A percentile compares a stretch with the other conserved stretches of the same genome.
phyloP scores from a whole-genome alignment of 2,113 vertebrate genomes.

The Numida meleagris region DNA sequence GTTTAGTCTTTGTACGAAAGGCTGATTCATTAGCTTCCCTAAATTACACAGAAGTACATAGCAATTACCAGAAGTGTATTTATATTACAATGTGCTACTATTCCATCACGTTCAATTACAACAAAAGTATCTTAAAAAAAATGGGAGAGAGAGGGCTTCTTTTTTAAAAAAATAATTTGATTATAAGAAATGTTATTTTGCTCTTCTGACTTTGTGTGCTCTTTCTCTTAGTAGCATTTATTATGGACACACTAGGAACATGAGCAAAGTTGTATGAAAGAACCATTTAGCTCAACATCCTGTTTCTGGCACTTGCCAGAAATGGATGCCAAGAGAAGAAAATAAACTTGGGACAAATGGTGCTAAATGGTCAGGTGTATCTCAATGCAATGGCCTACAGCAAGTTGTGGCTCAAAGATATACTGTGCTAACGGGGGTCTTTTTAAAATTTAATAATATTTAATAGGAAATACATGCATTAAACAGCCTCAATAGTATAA shows the following conservation, averaged over 20 bases:
- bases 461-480: not conserved
- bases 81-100: not conserved
- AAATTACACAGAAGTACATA: not conserved
- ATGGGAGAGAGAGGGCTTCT: not conserved
- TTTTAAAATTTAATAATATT: not conserved
- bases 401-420: not conserved
- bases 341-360: not conserved
- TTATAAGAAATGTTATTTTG: not conserved
- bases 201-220: not conserved
- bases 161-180: not conserved
- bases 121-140: not conserved
- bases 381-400: not conserved
- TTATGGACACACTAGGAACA: rapidly evolving
- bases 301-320: not conserved
- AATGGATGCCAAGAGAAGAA: not conserved
- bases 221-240: not conserved
- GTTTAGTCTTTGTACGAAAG: not conserved
- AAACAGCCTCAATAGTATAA: not conserved
- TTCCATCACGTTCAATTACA: not conserved
- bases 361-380: not conserved
- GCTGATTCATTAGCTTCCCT: not conserved
- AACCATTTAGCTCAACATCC: not conserved
- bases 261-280: rapidly evolving
- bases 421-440: not conserved
- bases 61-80: not conserved